Base-by-base conservation (phyloP, 2,797 vertebrate genomes). In the Bovichtus diacanthus region DNA sequence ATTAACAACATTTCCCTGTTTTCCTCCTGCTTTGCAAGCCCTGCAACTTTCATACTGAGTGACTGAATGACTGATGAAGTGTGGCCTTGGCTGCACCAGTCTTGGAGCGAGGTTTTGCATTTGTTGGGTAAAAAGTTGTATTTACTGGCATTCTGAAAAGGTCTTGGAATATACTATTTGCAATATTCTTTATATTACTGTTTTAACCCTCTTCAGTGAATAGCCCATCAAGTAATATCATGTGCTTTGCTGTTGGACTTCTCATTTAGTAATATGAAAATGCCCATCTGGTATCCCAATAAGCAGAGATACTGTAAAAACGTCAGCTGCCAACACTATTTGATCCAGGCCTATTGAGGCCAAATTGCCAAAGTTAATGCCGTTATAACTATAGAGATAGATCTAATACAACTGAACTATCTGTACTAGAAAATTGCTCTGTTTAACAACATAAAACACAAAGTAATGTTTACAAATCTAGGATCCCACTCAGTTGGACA, bases 1-100 rank as follows among this genome's bases (percentile, higher is more conserved):
- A 91, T 90, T 86, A 87, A 63, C 49, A 76, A 56, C 46, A 72
- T 85, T 76, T 83, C 50, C 61, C 53, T 60, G 54, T 43, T 80
- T 82, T 67, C 8, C 38, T 44, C 2, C 44, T 38, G 54, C 69
- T 80, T 70, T 86, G 75, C 75, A 80, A 83, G 49, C 15, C 9
- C 41, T 74, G 76, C 75, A 82, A 54, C 7, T 63, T 62, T 65
- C 46, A 65, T 6, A 74, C 5, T 25, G 76, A 63, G 64, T 23
- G 43, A 76, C 31, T 68, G 53, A 53, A 46, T 60, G 64, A 80
- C n/a, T 77, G 58, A 71, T 77, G 51, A 53, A 64, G 47, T 34
- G 55, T 51, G 29, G 53, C 25, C n/a, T 47, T 38, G 19, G 59
- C 69, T 64, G 60, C 31, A 58, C 12, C 25, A 16, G 56, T 29